A percentile compares a stretch with the other conserved stretches of the same genome.
These are phyloP conservation scores for Ahaetulla prasina DNA, from an alignment of 2,113 vertebrate genomes.

Conservation along the genomic window DNA sequence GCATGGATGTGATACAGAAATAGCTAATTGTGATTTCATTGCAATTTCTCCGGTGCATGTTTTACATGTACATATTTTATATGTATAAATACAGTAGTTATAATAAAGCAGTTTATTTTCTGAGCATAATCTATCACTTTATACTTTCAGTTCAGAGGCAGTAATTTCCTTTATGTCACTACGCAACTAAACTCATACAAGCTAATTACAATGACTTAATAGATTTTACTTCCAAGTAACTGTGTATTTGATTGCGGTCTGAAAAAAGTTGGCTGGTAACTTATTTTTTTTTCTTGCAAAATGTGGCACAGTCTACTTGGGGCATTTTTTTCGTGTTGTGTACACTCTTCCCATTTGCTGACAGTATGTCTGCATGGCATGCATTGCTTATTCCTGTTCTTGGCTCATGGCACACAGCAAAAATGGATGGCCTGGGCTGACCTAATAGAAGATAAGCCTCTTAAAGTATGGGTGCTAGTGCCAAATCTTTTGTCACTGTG, in stretches of 20 bases:
- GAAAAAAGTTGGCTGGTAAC: not conserved
- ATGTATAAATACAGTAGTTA: not conserved
- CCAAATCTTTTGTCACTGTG: not conserved
- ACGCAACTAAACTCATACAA: not conserved
- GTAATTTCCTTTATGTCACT: not conserved
- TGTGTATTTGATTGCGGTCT: not conserved
- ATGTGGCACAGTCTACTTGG: not conserved
- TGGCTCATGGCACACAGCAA: not conserved
- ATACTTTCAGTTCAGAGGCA: not conserved
- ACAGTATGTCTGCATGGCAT: not conserved
- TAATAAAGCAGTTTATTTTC: not conserved
- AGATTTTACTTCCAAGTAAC: not conserved
- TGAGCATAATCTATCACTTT: not conserved
- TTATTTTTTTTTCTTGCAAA: not conserved
- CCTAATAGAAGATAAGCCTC: slow-evolving; percentile 1
- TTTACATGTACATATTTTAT: not conserved
- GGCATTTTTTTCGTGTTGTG: not conserved
- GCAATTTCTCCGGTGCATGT: not conserved
- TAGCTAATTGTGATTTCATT: not conserved
- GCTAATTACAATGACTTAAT: not conserved
- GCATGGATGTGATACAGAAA: not conserved
- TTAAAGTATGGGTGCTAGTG: not conserved
- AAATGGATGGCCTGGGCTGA: not conserved
- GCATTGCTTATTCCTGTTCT: not conserved
- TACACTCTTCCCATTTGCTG: not conserved